Percentiles rank a stretch among this genome's conserved stretches.
These are phyloP conservation scores for Pantherophis alleghaniensis DNA, from an alignment of 2,797 vertebrate genomes.

Conservation along the genomic window DNA sequence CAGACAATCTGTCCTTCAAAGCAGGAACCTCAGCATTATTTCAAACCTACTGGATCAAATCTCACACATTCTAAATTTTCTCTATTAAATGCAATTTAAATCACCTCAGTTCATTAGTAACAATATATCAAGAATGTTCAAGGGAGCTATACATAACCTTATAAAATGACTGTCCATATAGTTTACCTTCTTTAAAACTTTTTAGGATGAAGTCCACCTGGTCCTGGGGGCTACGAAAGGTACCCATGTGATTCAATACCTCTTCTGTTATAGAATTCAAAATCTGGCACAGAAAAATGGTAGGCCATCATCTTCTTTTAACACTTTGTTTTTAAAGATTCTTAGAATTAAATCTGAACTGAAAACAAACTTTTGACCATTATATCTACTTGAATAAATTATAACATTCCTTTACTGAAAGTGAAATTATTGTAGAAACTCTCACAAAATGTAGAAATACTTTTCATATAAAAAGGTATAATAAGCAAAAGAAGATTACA, in stretches of 20 bases:
- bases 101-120: not conserved
- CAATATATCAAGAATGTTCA: not conserved
- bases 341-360: not conserved
- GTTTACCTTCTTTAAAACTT: conserved; percentile 84
- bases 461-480: not conserved
- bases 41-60: not conserved
- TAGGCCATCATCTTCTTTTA: conserved; percentile 11
- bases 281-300: conserved; percentile 76
- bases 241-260: conserved; percentile 82
- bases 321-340: not conserved
- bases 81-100: not conserved
- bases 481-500: not conserved
- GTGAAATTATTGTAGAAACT: not conserved
- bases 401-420: not conserved
- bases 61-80: not conserved
- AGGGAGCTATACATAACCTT: not conserved
- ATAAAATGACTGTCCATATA: not conserved
- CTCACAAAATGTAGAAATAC: not conserved
- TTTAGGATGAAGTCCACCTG: conserved; percentile 87
- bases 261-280: conserved; percentile 90
- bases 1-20: not conserved
- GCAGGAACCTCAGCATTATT: not conserved
- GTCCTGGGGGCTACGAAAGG: conserved; percentile 85
- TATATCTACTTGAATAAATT: not conserved
- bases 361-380: not conserved